Evolutionary conservation across 2,888 invertebrate genomes (phyloP), one percentile per base, ranked within the genome.

Genomic region (Mesorhabditis sp.): DNA sequence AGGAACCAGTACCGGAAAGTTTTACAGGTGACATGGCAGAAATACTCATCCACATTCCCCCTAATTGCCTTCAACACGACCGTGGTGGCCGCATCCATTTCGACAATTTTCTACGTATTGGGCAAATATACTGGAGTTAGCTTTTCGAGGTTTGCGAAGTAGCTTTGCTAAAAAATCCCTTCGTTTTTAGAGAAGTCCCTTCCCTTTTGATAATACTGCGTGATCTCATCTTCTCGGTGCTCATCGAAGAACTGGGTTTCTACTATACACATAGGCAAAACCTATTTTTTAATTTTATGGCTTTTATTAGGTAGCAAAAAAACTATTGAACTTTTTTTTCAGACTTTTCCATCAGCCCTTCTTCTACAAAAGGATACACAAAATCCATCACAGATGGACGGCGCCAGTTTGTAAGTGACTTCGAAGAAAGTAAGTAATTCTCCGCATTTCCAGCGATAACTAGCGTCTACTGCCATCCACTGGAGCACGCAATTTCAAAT

Each of bases 341-440:
- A 91, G 92, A 83, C 86, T 92, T 73, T 88, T 93, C 45, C 93
- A 93, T 83, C 90, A 90, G 81, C 90, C 91, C 73, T 88, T 89
- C 76, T 87, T 93, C 68, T 93, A 93, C 88, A 92, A 91, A 83
- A 89, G 90, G 83, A 91, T 93, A 78, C 93, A 93, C 87, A 93
- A 93, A 86, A 90, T 90, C 80, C 93, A 93, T 86, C 93, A 93
- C 81, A 92, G 93, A 86, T 93, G 93, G 93, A 92, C 92, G 2
- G 91, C 93, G 0, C 93, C 93, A 0, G 90, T 93, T 67, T 92
- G 92, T 78, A 64, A 71, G 73, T 74, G 45, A 43, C 7, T 67
- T 43, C 13, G 45, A 65, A 64, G 42, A 65, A 28, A 13, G 62
- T 15, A 67, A 41, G 61, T 62, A 4, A 62, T 15, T 44, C n/a